phyloP scores from a whole-genome alignment of 1,140 invertebrate species.

The Pogonognathellus flavescens region DNA sequence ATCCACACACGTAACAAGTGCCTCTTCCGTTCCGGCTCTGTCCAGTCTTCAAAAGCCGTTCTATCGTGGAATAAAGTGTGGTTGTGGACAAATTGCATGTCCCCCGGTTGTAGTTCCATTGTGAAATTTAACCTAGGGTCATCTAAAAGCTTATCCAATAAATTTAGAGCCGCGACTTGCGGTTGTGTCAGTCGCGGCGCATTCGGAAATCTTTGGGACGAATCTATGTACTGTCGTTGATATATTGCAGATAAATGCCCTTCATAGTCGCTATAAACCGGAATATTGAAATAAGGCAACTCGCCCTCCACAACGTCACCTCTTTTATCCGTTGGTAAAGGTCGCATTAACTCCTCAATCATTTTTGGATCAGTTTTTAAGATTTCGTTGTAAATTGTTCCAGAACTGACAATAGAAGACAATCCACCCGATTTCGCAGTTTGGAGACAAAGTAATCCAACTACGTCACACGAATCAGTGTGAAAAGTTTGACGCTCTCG shows the following conservation, averaged over 20 bases:
- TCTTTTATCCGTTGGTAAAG: not conserved
- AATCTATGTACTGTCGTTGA: slow-evolving; percentile 20
- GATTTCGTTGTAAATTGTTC: slow-evolving; percentile 48
- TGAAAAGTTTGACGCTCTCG: slow-evolving; percentile 43
- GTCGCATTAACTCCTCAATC: not conserved
- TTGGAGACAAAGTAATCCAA: slow-evolving; percentile 21
- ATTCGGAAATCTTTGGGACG: slow-evolving; percentile 23
- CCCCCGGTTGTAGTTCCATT: slow-evolving; percentile 75
- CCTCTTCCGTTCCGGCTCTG: not conserved
- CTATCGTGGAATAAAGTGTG: slow-evolving; percentile 34
- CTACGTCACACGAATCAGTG: slow-evolving; percentile 36
- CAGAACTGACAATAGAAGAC: slow-evolving; percentile 24
- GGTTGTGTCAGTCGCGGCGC: not conserved
- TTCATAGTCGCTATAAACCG: slow-evolving; percentile 11
- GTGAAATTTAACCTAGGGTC: slow-evolving; percentile 81
- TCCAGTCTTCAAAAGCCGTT: slow-evolving; percentile 46
- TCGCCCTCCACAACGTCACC: slow-evolving; percentile 1
- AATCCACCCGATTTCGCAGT: slow-evolving; percentile 14
- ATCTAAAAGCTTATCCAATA: slow-evolving; percentile 70
- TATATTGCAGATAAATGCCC: slow-evolving; percentile 21
- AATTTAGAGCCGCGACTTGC: slow-evolving; percentile 19
- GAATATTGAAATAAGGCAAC: slow-evolving; percentile 28
- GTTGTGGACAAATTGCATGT: slow-evolving; percentile 68
- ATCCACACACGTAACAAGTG: slow-evolving; percentile 40
- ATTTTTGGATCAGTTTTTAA: not conserved